phyloP scores from a whole-genome alignment of 2,113 vertebrate genomes.

The Oenanthe melanoleuca region DNA sequence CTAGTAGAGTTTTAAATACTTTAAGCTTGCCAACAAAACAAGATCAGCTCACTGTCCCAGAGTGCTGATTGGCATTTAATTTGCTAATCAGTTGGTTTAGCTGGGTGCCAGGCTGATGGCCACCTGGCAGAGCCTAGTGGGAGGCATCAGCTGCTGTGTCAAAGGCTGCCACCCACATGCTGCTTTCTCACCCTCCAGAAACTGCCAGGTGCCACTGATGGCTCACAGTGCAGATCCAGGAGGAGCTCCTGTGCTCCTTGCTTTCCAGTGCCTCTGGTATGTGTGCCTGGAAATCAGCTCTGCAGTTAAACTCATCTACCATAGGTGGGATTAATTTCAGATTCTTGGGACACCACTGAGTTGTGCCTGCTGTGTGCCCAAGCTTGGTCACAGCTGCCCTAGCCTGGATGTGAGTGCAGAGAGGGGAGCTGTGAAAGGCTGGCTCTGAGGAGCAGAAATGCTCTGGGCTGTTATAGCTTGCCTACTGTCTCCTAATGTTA shows the following conservation, averaged over 20 bases:
- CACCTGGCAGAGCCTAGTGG: background rate
- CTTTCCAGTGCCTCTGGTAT: background rate
- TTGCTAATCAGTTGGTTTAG: background rate
- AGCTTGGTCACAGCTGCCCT: background rate
- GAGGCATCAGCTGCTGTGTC: background rate
- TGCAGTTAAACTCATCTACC: background rate
- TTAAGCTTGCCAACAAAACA: background rate
- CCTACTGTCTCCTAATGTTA: background rate
- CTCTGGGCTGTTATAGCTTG: background rate
- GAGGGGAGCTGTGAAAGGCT: background rate
- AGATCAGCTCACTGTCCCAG: background rate
- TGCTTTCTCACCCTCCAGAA: background rate
- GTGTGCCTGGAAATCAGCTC: background rate
- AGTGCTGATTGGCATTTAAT: background rate
- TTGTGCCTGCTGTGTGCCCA: background rate
- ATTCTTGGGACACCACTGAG: background rate
- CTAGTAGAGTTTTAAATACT: background rate
- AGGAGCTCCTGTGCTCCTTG: background rate
- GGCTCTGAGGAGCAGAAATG: background rate
- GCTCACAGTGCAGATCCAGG: background rate
- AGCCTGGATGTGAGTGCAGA: background rate
- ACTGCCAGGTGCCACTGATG: background rate
- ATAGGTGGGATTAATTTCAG: background rate
- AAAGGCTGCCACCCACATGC: background rate
- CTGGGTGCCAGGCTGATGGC: background rate